Evolutionary conservation across 2,113 vertebrate genomes (phyloP).

Genomic region (Phoxinus phoxinus): DNA sequence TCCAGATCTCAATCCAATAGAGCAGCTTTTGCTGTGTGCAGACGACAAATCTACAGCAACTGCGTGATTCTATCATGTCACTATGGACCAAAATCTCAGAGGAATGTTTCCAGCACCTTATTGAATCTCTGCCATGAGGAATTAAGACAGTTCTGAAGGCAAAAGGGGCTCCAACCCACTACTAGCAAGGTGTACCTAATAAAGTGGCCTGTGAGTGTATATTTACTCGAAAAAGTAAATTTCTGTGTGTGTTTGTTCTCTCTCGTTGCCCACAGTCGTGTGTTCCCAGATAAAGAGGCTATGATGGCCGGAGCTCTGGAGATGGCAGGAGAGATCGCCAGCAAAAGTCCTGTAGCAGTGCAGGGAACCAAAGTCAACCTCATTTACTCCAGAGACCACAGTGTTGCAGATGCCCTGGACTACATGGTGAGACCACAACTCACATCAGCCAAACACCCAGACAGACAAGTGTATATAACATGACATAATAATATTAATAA

Average conservation of each 20-base stretch:
- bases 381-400: constrained; percentile 84
- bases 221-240: too few species aligned
- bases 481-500: background rate
- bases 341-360: constrained; percentile 86
- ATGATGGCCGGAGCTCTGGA: constrained; percentile 79
- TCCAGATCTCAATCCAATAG: too few species aligned
- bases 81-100: too few species aligned
- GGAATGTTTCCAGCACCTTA: too few species aligned
- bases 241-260: background rate
- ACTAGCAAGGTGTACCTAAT: too few species aligned
- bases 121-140: too few species aligned
- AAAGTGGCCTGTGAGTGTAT: too few species aligned
- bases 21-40: too few species aligned
- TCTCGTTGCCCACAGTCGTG: constrained; percentile 72
- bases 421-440: constrained; percentile 71
- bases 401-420: constrained; percentile 78
- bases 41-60: too few species aligned
- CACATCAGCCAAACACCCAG: background rate
- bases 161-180: too few species aligned
- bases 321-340: constrained; percentile 81
- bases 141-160: too few species aligned
- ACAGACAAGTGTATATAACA: background rate
- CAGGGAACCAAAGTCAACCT: constrained; percentile 90
- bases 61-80: too few species aligned
- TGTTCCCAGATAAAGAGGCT: constrained; percentile 82